Conservation (phyloP, 2,888 invertebrate genomes). For the Chymomyza fuscimana region DNA sequence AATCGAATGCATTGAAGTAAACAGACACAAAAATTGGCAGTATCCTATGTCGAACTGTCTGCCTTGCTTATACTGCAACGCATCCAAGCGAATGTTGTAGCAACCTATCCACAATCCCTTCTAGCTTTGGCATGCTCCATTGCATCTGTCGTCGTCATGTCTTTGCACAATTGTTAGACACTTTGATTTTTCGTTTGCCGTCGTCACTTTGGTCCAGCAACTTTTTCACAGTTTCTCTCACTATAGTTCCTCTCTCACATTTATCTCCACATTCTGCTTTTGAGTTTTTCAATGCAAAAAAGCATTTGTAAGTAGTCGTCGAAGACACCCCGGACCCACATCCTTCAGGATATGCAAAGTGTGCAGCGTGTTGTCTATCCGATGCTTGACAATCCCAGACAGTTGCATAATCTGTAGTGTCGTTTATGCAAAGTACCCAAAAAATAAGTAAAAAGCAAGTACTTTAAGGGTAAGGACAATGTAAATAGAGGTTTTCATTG, state of each 20-base stretch:
- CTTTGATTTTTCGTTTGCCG: slow-evolving; percentile 66
- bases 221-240: slow-evolving; percentile 23
- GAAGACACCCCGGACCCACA: slow-evolving; percentile 8
- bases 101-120: slow-evolving; percentile 1
- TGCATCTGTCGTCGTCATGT: slow-evolving; percentile 52
- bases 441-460: slow-evolving; percentile 29
- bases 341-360: slow-evolving; percentile 65
- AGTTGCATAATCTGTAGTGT: slow-evolving; percentile 70
- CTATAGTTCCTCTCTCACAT: slow-evolving; percentile 9
- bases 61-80: background rate
- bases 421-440: slow-evolving; percentile 66
- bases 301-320: slow-evolving; percentile 55
- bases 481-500: slow-evolving; percentile 53
- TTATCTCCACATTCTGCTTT: slow-evolving; percentile 54
- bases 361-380: slow-evolving; percentile 53
- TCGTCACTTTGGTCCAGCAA: slow-evolving; percentile 63
- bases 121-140: slow-evolving; percentile 21
- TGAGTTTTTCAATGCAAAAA: slow-evolving; percentile 57
- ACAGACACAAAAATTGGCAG: slow-evolving; percentile 43
- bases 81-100: background rate
- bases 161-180: slow-evolving; percentile 57
- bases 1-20: background rate
- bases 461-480: slow-evolving; percentile 33
- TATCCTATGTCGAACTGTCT: slow-evolving; percentile 24
- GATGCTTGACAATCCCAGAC: slow-evolving; percentile 63